Percentiles rank a stretch among this genome's conserved stretches.
phyloP scores from a whole-genome alignment of 2,888 invertebrate species.

The Lepidonotus clava region DNA sequence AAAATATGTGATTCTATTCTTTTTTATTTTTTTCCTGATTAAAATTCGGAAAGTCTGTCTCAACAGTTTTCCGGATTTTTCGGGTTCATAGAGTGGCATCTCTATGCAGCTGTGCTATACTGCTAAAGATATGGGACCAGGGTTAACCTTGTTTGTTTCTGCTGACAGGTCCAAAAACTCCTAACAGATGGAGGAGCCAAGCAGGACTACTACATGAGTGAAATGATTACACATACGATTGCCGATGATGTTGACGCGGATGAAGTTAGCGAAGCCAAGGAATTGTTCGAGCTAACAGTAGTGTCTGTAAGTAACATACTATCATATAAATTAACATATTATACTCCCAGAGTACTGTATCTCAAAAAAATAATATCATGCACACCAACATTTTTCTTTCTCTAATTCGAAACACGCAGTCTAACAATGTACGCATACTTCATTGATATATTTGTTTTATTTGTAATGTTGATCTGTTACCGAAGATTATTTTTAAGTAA shows the following conservation, averaged over 20 bases:
- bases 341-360: too few species aligned
- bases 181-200: conserved; percentile 93
- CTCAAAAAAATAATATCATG: too few species aligned
- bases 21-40: background rate
- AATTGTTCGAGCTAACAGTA: conserved; percentile 95
- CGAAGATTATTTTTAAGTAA: background rate
- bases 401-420: too few species aligned
- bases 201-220: conserved; percentile 91
- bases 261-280: conserved; percentile 93
- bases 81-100: background rate
- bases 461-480: too few species aligned
- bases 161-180: conserved; percentile 80
- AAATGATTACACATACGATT: conserved; percentile 95
- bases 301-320: conserved; percentile 85
- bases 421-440: too few species aligned
- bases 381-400: too few species aligned
- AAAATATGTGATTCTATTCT: too few species aligned
- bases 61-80: background rate
- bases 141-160: too few species aligned
- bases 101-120: too few species aligned
- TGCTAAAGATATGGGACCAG: too few species aligned
- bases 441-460: too few species aligned
- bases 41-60: background rate
- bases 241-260: conserved; percentile 83
- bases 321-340: too few species aligned